These are phyloP conservation scores for Leuctra nigra DNA, from an alignment of 2,888 invertebrate genomes.

Conservation along the genomic window DNA sequence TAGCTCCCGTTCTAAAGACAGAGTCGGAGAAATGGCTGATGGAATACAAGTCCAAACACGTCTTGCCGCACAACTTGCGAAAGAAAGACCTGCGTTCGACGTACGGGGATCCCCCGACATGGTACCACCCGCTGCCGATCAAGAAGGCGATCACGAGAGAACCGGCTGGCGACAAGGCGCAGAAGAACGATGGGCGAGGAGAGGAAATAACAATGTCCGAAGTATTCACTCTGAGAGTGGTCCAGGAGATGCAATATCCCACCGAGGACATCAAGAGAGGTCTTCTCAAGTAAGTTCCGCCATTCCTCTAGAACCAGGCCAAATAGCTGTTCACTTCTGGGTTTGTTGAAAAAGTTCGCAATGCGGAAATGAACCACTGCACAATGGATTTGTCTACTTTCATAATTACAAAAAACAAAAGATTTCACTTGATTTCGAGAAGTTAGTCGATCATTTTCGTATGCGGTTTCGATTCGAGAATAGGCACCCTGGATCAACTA, in stretches of 20 bases:
- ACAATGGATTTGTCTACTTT: too few relatives aligned
- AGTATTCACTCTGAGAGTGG: background rate
- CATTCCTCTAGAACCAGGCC: too few relatives aligned
- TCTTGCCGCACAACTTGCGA: background rate
- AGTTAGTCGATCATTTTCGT: background rate
- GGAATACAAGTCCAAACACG: background rate
- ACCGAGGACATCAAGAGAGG: background rate
- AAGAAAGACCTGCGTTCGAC: constrained; percentile 4
- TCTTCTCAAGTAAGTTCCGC: background rate
- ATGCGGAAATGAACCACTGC: too few relatives aligned
- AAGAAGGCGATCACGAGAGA: background rate
- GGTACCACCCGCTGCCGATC: constrained; percentile 18
- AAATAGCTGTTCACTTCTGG: too few relatives aligned
- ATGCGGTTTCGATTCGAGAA: background rate
- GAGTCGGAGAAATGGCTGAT: constrained; percentile 5
- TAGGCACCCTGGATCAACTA: background rate
- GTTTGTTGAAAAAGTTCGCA: too few relatives aligned
- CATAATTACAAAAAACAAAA: background rate
- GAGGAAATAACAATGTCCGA: background rate
- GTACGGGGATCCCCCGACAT: constrained; percentile 14
- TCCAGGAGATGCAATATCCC: constrained; percentile 3
- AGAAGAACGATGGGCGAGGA: background rate
- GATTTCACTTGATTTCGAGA: too few relatives aligned
- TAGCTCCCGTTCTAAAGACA: constrained; percentile 1
- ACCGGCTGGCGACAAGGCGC: too few relatives aligned